phyloP scores from a whole-genome alignment of 2,888 invertebrate species.

The Oxytorus armatus region DNA sequence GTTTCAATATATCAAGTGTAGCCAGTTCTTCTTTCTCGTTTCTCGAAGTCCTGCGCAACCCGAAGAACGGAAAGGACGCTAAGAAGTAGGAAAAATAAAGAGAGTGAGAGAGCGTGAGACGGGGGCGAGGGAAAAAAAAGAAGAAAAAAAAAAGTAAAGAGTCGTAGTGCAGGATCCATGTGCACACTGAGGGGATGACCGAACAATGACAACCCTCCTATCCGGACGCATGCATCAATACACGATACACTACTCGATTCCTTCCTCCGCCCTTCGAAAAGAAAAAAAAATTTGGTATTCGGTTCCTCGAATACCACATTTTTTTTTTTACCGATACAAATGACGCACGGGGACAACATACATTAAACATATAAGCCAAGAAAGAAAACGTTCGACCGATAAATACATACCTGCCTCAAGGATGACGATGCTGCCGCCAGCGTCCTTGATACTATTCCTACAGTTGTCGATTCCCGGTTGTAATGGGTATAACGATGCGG shows the following conservation, averaged over 20 bases:
- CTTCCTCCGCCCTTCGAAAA: slow-evolving; percentile 73
- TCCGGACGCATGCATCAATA: slow-evolving; percentile 66
- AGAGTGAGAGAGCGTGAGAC: slow-evolving; percentile 26
- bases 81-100: slow-evolving; percentile 39
- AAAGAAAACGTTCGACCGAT: slow-evolving; percentile 21
- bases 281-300: too few species aligned
- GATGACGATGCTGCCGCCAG: slow-evolving; percentile 35
- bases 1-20: slow-evolving; percentile 82
- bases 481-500: slow-evolving; percentile 16
- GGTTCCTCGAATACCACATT: slow-evolving; percentile 75
- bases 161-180: slow-evolving; percentile 60
- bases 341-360: slow-evolving; percentile 69
- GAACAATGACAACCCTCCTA: slow-evolving; percentile 78
- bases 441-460: slow-evolving; percentile 4
- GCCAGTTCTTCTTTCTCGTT: slow-evolving; percentile 69
- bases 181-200: slow-evolving; percentile 72
- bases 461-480: slow-evolving; percentile 21
- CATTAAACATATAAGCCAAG: slow-evolving; percentile 8
- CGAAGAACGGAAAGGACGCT: slow-evolving; percentile 33
- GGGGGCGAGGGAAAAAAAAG: slow-evolving; percentile 5
- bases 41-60: slow-evolving; percentile 57
- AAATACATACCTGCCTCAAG: slow-evolving; percentile 51
- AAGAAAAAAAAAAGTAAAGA: slow-evolving; percentile 44
- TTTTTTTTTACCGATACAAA: slow-evolving; percentile 78
- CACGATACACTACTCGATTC: slow-evolving; percentile 58